Evolutionary conservation across 2,888 invertebrate genomes (phyloP).

Genomic region (Xanthorhoe spadicearia): DNA sequence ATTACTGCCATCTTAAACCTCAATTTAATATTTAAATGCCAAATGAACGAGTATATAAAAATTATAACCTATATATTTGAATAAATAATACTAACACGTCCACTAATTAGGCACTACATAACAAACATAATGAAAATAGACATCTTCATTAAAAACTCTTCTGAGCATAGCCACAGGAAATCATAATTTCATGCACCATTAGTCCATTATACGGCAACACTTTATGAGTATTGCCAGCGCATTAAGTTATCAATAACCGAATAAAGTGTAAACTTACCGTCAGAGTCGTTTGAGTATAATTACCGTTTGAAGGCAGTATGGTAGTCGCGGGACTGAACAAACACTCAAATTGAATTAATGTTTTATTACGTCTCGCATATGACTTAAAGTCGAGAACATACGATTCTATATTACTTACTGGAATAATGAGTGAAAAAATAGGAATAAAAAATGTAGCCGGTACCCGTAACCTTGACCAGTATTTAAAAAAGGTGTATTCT

Average conservation of each 20-base stretch:
- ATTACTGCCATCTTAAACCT: too few species aligned
- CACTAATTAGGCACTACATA: background rate
- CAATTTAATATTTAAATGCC: background rate
- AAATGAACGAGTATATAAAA: background rate
- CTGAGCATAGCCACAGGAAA: background rate
- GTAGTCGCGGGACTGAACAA: constrained; percentile 36
- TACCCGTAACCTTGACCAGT: too few species aligned
- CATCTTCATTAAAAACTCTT: background rate
- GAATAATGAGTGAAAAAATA: too few species aligned
- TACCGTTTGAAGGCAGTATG: constrained; percentile 33
- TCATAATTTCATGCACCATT: constrained; percentile 11
- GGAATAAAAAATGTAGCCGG: too few species aligned
- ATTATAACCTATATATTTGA: background rate
- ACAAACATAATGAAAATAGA: background rate
- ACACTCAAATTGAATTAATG: constrained; percentile 46
- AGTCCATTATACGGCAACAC: constrained; percentile 26
- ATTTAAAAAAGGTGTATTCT: too few species aligned
- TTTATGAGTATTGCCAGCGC: constrained; percentile 26
- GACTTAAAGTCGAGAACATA: constrained; percentile 7
- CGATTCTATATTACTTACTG: background rate
- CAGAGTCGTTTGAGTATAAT: constrained; percentile 22
- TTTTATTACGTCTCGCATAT: constrained; percentile 40
- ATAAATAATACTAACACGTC: background rate
- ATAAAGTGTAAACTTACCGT: constrained; percentile 21
- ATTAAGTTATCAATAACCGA: constrained; percentile 37